Base-by-base conservation (phyloP, 2,113 vertebrate species). In the Trichechus manatus region DNA sequence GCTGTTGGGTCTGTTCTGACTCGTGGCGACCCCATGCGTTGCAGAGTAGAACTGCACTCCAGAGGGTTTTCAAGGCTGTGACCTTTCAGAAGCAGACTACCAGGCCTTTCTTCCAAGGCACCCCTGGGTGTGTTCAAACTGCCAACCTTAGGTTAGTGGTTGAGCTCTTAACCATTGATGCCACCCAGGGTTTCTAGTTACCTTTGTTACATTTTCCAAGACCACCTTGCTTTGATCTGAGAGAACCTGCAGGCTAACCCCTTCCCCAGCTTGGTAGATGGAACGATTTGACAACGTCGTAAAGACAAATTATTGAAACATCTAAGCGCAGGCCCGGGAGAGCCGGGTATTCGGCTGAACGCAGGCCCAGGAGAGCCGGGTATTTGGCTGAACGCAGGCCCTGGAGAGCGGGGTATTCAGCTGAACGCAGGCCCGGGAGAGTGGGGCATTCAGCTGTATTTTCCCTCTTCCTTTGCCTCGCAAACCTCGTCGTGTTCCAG, bases 401-500 rank as follows among this genome's bases (percentile, higher is more conserved):
- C 1, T 1, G 17, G 23, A 25, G 63, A 39, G 29, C 6, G 19
- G 36, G 72, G 36, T 9, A 22, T 74, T 25, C 25, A 39, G 2
- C 56, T 63, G 36, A 53, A 66, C 74, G 59, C 70, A 25, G 77
- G 39, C 2, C 61, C 1, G 2, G 17, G 23, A 25, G 63, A 39
- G 29, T 4, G 19, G 36, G 72, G 36, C n/a, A n/a, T n/a, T n/a
- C 14, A 14, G 14, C n/a, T 33, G 61, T 42, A 14, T 25, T 13
- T 1, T 10, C 2, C 36, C 84, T n/a, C 77, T 47, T 11, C 0
- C 44, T 36, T 70, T 15, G 20, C 15, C 14, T 70, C 9, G 2
- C 42, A 59, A 74, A 19, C 59, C 66, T 23, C 39, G 50, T 77
- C 87, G 91, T 59, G 22, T 36, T 94, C 64, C 81, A 99, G 99